A percentile compares a stretch with the other conserved stretches of the same genome.
Conservation (phyloP, 2,797 vertebrate genomes). For the Babyrousa celebensis region DNA sequence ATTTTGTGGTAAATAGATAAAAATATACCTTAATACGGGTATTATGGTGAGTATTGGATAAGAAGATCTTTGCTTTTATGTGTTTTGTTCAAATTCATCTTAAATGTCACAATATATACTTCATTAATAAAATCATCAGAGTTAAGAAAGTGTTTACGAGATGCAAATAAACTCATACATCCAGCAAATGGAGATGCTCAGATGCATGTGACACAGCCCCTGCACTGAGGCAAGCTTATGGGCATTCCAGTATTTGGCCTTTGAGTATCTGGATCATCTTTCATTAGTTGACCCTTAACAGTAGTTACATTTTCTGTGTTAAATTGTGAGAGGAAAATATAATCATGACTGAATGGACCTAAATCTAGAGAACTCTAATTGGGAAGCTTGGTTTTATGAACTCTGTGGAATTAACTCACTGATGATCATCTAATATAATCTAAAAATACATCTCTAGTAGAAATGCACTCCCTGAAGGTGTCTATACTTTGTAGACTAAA, state of each 20-base stretch:
- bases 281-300: background rate
- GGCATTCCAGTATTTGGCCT: background rate
- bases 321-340: background rate
- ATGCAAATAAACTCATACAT: background rate
- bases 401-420: background rate
- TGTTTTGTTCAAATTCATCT: background rate
- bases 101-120: background rate
- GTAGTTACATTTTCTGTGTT: background rate
- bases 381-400: background rate
- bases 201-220: fast-evolving
- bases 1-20: background rate
- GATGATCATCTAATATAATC: background rate
- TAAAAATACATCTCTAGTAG: background rate
- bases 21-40: background rate
- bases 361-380: background rate
- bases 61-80: background rate
- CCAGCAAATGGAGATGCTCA: background rate
- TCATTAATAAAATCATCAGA: background rate
- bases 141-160: background rate
- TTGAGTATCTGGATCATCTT: background rate
- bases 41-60: background rate
- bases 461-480: background rate
- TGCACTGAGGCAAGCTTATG: background rate
- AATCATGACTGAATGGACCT: background rate
- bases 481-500: background rate